phyloP scores from a whole-genome alignment of 2,888 invertebrate genomes.

The Phengaris arion region DNA sequence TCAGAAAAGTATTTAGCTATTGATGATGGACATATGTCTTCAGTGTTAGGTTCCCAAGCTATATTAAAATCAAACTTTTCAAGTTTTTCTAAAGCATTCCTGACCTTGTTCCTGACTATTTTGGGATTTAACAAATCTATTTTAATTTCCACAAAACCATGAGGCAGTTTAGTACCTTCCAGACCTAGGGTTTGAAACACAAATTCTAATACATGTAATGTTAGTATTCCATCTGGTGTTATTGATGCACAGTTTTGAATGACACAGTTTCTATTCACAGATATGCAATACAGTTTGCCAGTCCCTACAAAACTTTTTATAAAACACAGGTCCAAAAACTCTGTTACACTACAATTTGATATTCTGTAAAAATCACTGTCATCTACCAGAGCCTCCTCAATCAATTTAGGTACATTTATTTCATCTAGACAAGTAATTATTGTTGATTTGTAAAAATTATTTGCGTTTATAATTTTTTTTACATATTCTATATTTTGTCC shows the following conservation, averaged over 20 bases:
- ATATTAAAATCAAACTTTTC: conserved; percentile 56
- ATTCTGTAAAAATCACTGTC: conserved; percentile 66
- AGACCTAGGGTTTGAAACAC: conserved; percentile 67
- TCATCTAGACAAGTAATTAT: conserved; percentile 68
- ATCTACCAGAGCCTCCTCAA: conserved; percentile 55
- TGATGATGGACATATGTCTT: conserved; percentile 65
- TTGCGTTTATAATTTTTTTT: conserved; percentile 49
- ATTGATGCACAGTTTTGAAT: conserved; percentile 61
- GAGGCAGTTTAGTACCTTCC: conserved; percentile 59
- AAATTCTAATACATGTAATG: conserved; percentile 55
- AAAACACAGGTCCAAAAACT: conserved; percentile 57
- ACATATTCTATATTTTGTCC: conserved; percentile 47
- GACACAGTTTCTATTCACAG: conserved; percentile 57
- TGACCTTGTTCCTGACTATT: conserved; percentile 50
- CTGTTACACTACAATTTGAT: conserved; percentile 50
- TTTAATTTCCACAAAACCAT: conserved; percentile 58
- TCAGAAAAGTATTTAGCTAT: conserved; percentile 68
- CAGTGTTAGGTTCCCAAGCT: conserved; percentile 59
- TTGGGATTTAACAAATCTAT: conserved; percentile 54
- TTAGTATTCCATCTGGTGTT: conserved; percentile 61
- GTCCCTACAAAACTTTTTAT: conserved; percentile 62
- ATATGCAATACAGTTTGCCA: conserved; percentile 59
- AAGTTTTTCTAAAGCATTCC: conserved; percentile 50
- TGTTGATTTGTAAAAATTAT: conserved; percentile 63
- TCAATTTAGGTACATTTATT: conserved; percentile 49